Evolutionary conservation across 2,888 invertebrate genomes (phyloP), one percentile per base, ranked within the genome.

Genomic region (Panopea generosa): DNA sequence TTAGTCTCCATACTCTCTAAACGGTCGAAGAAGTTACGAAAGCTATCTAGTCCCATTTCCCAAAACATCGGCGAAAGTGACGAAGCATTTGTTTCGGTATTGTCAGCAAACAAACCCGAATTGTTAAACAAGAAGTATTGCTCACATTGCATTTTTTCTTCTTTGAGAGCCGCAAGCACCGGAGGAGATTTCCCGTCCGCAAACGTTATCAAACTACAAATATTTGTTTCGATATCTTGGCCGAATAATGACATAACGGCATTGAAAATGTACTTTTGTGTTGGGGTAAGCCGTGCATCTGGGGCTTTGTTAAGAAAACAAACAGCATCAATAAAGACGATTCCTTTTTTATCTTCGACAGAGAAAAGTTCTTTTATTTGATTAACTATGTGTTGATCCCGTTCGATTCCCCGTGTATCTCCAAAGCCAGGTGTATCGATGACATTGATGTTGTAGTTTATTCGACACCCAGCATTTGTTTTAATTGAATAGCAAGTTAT

Each of bases 261-360:
- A 24, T 77, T 70, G 53, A 82, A 77, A 33, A 84, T 82, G 57
- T 84, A 84, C 47, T 57, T 75, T 60, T 84, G 84, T 11, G 77
- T 67, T 18, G 73, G 59, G 7, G 82, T 79, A 0, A 84, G 74
- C 16, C 82, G 57, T 1, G 77, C 79, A 24, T 77, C 68, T 14
- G 84, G 84, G 7, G 82, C 82, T 57, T 84, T 79, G 16, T 70
- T 75, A 16, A 83, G 52, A 68, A 82, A 80, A 40, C 82, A 84
- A 16, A 84, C 76, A 2, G 84, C 84, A 47, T 84, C 84, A 9
- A 84, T 53, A 14, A 27, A 67, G 29, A 71, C 43, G 11, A 84
- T 65, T 20, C 84, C 84, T 14, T 66, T 57, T 38, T 22, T 57
- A 6, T 38, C 57, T 27, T 7, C 1, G 2, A 27, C 26, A 0